phyloP scores from a whole-genome alignment of 2,113 vertebrate species.

The Nibea coibor region DNA sequence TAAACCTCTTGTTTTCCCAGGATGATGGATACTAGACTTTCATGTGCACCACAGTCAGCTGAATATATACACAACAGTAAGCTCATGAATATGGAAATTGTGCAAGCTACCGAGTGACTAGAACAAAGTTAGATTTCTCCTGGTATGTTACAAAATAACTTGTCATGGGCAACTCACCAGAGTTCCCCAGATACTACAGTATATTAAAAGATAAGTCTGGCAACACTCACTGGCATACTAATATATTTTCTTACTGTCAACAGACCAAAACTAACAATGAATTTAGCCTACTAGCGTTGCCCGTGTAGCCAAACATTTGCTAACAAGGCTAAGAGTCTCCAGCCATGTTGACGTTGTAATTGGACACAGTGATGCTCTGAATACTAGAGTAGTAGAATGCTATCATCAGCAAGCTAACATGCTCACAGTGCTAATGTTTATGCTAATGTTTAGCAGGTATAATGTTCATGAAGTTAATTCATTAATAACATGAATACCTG shows the following conservation, averaged over 20 bases:
- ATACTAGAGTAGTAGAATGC: too few relatives aligned
- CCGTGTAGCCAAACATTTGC: neutral
- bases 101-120: conserved; percentile 20
- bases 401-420: neutral
- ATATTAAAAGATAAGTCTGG: neutral
- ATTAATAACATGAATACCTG: neutral
- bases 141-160: conserved; percentile 9
- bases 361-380: neutral
- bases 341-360: neutral
- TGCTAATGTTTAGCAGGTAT: neutral
- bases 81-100: conserved; percentile 38
- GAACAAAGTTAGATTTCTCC: conserved; percentile 23
- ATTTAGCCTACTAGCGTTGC: neutral
- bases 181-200: neutral
- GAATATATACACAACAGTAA: conserved; percentile 36
- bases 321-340: neutral
- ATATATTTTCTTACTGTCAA: neutral
- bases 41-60: conserved; percentile 35
- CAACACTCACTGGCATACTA: neutral
- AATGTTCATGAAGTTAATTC: neutral
- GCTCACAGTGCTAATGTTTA: neutral
- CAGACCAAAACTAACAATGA: neutral
- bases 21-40: conserved; percentile 42
- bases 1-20: neutral
- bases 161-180: neutral